Percentiles rank a stretch among this genome's conserved stretches.
Evolutionary conservation across 2,797 vertebrate genomes (phyloP).

Genomic region (Harpagifer antarcticus): DNA sequence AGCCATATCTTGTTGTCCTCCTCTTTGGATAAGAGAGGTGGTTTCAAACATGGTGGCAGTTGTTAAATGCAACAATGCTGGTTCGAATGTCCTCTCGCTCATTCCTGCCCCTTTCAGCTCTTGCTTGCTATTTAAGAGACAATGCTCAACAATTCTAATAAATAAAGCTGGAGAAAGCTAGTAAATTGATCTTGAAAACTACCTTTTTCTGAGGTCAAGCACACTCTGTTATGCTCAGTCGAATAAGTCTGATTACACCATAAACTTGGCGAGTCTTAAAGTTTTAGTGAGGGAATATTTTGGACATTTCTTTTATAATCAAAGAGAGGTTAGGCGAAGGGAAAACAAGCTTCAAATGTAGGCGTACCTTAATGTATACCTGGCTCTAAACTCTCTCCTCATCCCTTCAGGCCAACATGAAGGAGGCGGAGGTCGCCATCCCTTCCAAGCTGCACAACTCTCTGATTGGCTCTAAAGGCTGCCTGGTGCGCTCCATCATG

Average conservation of each 20-base stretch:
- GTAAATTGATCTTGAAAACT: not conserved
- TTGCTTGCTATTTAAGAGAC: not conserved
- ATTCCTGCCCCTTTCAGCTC: not conserved
- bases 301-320: not conserved
- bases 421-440: slow-evolving; percentile 86
- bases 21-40: not conserved
- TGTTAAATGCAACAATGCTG: not conserved
- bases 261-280: not conserved
- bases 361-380: not conserved
- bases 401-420: slow-evolving; percentile 85
- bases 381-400: not conserved
- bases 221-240: not conserved
- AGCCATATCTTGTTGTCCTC: not conserved
- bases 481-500: slow-evolving; percentile 89
- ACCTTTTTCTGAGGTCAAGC: not conserved
- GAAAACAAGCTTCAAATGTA: too few species aligned
- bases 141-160: not conserved
- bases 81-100: not conserved
- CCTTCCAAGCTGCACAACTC: slow-evolving; percentile 89
- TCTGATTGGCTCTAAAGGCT: slow-evolving; percentile 88
- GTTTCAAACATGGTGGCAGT: not conserved
- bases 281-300: not conserved
- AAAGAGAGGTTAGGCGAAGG: too few species aligned
- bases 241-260: not conserved
- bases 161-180: not conserved